Base-by-base conservation (phyloP, 2,797 vertebrate species). In the Babyrousa celebensis region DNA sequence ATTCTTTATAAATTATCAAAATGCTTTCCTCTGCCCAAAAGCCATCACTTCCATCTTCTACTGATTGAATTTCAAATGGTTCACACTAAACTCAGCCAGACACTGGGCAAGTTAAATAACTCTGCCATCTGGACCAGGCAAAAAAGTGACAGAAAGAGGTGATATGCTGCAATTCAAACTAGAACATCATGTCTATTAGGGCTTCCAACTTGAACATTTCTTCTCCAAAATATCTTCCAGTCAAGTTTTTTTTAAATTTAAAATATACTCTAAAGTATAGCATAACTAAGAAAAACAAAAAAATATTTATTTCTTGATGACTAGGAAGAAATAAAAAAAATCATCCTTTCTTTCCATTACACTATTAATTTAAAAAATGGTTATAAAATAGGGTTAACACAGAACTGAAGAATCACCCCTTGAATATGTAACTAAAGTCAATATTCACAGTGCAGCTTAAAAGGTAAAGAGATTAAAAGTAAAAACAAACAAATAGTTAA, bases 1-100 rank as follows among this genome's bases (percentile, higher is more conserved):
- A 91, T 96, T 89, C 60, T 94, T 94, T 67, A 91, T 93, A 96
- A 97, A 96, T 96, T 96, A 94, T 91, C 88, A 89, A 91, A 97
- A 92, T 58, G 58, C 17, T 96, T 84, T 79, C 18, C 79, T 56
- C 60, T 93, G 82, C 70, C 94, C 91, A 83, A 65, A 17, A 95
- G 78, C 21, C 67, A 85, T 97, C 40, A 25, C 12, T 94, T 80
- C 77, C 62, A 58, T 79, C 70, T 94, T 87, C 11, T 62, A 70
- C 74, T 93, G 77, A 96, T 90, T 95, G 67, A 97, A 95, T 91
- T 97, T 96, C 95, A 89, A 96, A 96, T 56, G 36, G 54, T 85
- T 96, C 60, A 43, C 72, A 88, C 85, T 95, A 82, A 91, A 95
- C 80, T 92, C 65, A 92, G 25, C 52, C 58, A 95, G 74, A 93